These are phyloP conservation scores for Cheiracanthium punctorium DNA, from an alignment of 2,888 invertebrate species.

Conservation along the genomic window DNA sequence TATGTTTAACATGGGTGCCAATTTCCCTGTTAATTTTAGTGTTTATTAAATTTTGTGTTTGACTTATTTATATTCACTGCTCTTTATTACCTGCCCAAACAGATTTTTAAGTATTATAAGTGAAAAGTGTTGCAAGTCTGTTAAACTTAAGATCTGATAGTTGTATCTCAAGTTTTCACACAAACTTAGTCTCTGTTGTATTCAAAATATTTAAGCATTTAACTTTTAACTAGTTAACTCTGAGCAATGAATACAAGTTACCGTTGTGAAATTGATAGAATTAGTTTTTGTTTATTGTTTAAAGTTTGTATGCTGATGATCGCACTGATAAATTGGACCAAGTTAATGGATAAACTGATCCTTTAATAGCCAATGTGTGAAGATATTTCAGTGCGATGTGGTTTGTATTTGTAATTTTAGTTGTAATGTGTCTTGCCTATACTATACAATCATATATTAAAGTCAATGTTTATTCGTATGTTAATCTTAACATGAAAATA, in stretches of 20 bases:
- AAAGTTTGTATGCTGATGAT: conserved; percentile 52
- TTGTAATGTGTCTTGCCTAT: conserved; percentile 66
- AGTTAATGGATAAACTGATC: conserved; percentile 52
- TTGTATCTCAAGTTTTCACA: conserved; percentile 45
- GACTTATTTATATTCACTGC: conserved; percentile 61
- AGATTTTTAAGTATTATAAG: conserved; percentile 43
- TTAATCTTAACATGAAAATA: conserved; percentile 60
- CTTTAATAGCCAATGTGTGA: conserved; percentile 44
- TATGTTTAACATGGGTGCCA: conserved; percentile 70
- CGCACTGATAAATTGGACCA: conserved; percentile 61
- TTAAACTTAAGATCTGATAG: conserved; percentile 64
- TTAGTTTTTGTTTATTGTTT: conserved; percentile 70
- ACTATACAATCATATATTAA: conserved; percentile 69
- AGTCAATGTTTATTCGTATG: conserved; percentile 62
- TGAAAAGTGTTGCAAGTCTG: conserved; percentile 52
- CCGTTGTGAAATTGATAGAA: conserved; percentile 69
- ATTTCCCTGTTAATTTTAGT: conserved; percentile 71
- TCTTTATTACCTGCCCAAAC: conserved; percentile 51
- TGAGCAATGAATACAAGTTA: conserved; percentile 66
- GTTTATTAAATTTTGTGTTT: conserved; percentile 70
- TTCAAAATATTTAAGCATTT: conserved; percentile 65
- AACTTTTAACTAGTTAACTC: conserved; percentile 64
- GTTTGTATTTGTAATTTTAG: conserved; percentile 63
- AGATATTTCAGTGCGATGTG: conserved; percentile 35
- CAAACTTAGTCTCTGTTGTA: conserved; percentile 61